Evolutionary conservation across 2,797 vertebrate genomes (phyloP).

Genomic region (Poliocrania exsul): DNA sequence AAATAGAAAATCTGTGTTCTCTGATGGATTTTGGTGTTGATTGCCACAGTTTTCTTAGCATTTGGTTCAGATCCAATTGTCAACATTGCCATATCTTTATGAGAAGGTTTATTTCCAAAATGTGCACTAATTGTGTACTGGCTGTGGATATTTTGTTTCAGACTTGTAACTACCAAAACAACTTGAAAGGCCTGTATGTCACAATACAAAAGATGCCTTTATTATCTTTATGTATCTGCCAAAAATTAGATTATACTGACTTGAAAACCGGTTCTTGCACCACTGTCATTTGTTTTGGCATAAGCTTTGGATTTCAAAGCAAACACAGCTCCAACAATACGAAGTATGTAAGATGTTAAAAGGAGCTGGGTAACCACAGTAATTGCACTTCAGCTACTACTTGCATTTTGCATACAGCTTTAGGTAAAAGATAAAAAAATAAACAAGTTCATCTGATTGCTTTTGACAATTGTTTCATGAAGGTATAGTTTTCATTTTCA

Average conservation of each 20-base stretch:
- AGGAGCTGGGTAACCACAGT: background rate
- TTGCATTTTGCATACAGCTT: background rate
- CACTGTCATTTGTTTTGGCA: background rate
- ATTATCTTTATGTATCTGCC: background rate
- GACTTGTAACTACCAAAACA: background rate
- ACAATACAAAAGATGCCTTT: background rate
- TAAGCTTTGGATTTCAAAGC: background rate
- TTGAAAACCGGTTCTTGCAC: background rate
- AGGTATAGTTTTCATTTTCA: background rate
- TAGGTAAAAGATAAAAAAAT: background rate
- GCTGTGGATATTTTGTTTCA: background rate
- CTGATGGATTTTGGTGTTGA: background rate
- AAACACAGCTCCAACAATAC: background rate
- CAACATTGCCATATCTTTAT: background rate
- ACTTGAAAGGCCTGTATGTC: background rate
- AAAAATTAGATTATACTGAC: background rate
- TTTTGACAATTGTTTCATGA: background rate
- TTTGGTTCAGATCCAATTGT: background rate
- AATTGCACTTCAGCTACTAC: background rate
- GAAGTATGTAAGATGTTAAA: background rate
- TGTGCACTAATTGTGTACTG: background rate
- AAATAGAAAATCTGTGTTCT: background rate
- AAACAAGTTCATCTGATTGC: background rate
- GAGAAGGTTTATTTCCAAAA: background rate
- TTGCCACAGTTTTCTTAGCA: background rate